Conservation (phyloP, 2,797 vertebrate species). For the Coccyzus lansbergi region DNA sequence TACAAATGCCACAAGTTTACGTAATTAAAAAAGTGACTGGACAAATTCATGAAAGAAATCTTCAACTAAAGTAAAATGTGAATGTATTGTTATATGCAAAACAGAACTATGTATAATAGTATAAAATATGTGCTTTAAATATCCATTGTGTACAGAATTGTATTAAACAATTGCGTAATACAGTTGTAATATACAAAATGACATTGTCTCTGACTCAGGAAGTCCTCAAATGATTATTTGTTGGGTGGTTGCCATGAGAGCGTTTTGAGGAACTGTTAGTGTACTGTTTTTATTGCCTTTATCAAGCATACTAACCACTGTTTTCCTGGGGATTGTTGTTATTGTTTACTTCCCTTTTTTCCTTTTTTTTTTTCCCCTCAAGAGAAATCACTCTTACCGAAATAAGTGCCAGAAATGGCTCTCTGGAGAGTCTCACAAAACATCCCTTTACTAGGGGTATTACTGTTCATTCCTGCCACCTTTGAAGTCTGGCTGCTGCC, state of each 20-base stretch:
- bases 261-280: slow-evolving; percentile 2
- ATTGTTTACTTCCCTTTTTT: background rate
- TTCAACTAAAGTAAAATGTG: background rate
- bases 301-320: background rate
- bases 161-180: background rate
- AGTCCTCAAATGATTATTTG: background rate
- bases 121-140: background rate
- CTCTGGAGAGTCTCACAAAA: background rate
- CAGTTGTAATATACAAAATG: background rate
- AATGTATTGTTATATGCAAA: background rate
- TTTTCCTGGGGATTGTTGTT: background rate
- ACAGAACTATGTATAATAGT: rapidly evolving
- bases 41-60: background rate
- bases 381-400: background rate
- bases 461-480: background rate
- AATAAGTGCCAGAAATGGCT: background rate
- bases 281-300: background rate
- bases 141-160: background rate
- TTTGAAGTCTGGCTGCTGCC: background rate
- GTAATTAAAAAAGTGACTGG: background rate
- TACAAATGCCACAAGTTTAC: background rate
- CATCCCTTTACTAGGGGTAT: background rate
- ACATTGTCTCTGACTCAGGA: background rate
- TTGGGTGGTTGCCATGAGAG: background rate
- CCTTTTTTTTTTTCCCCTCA: background rate